Base-by-base conservation (phyloP, 37 sponge, comb jelly and placozoan species). In the Spongilla lacustris region DNA sequence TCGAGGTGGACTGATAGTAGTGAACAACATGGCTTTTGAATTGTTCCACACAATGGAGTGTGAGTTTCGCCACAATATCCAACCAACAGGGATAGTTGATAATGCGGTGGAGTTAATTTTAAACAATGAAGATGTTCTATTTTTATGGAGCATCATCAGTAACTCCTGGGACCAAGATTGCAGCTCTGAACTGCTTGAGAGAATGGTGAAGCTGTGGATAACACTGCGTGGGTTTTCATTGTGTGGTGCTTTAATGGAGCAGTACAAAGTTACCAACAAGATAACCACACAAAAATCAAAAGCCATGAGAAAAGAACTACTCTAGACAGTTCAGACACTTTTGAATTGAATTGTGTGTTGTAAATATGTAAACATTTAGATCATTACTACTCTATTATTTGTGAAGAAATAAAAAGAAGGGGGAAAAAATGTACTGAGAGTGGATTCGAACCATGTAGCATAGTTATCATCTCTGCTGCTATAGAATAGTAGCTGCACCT, bases 221-320 rank as follows among this genome's bases (percentile, higher is more conserved):
- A 81, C 36, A 33, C 34, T 81, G 22, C 27, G 82, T 27, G 82
- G 82, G 13, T 81, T 81, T 37, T 69, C 82, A 69, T 81, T 26
- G 12, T 69, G 71, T 13, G 31, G 82, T 69, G 69, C 70, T 36
- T 81, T 69, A 71, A 17, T 81, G 68, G 82, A 81, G 46, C 68
- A 81, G 82, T 69, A 35, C 34, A 81, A 81, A 69, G 37, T 14
- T 69, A 37, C 36, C 22, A 32, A 81, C 28, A 81, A 69, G 46
- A 31, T 69, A 71, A 69, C 82, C 28, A 68, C 71, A 21, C 82
- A 81, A 69, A 81, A 81, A 35, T 81, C 82, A 38, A 41, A 41
- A 41, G 41, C 41, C 41, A 41, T 41, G 41, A 41, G 41, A 41
- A 81, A 81, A 31, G 82, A 71, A 36, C 36, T 81, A 12, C 36